Evolutionary conservation across 2,888 invertebrate genomes (phyloP).

Genomic region (Notodonta ziczac): DNA sequence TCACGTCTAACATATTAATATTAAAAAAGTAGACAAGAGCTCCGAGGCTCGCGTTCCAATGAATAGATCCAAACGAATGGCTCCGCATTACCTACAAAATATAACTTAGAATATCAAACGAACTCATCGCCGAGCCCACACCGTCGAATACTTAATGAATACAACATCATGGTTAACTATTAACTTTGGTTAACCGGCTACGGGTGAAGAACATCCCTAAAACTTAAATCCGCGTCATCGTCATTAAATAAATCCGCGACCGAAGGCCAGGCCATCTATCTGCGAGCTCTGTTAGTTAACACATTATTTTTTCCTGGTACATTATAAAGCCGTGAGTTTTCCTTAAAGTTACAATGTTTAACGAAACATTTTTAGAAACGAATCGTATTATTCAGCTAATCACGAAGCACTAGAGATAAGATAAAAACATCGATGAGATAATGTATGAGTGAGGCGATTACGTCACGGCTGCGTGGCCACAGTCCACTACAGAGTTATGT

Average conservation of each 20-base stretch:
- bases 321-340: conserved; percentile 31
- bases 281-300: conserved; percentile 41
- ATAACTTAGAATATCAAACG: conserved; percentile 33
- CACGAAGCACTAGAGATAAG: conserved; percentile 42
- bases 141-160: conserved; percentile 56
- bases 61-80: conserved; percentile 20
- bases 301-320: conserved; percentile 39
- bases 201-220: conserved; percentile 44
- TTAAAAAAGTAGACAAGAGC: conserved; percentile 33
- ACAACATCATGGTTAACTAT: conserved; percentile 57
- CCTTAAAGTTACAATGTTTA: conserved; percentile 39
- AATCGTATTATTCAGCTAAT: conserved; percentile 36
- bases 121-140: conserved; percentile 33
- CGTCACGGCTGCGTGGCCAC: conserved; percentile 11
- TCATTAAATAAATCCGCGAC: conserved; percentile 34
- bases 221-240: conserved; percentile 35
- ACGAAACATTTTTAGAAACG: conserved; percentile 42
- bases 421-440: conserved; percentile 44
- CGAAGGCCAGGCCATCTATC: conserved; percentile 33
- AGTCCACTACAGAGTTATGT: not conserved
- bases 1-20: conserved; percentile 36
- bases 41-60: conserved; percentile 26
- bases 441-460: conserved; percentile 25
- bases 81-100: conserved; percentile 18
- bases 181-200: conserved; percentile 59